These are phyloP conservation scores for Apodemia duryi DNA, from an alignment of 2,888 invertebrate genomes.

Conservation along the genomic window DNA sequence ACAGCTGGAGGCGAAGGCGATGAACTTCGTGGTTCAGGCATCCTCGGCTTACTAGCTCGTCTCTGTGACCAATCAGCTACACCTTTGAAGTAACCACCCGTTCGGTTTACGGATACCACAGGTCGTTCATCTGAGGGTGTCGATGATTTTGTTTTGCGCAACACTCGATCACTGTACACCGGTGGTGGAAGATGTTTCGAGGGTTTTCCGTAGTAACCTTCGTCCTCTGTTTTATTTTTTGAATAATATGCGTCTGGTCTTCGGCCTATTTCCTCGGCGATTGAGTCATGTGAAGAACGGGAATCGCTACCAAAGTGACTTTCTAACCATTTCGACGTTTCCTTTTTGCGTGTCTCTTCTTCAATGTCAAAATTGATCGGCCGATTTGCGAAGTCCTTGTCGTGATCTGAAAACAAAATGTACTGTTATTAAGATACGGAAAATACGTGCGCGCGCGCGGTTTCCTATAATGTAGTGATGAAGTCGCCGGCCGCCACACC, in stretches of 20 bases:
- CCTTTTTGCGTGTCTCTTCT: conserved; percentile 92
- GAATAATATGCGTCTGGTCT: conserved; percentile 85
- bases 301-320: conserved; percentile 94
- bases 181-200: conserved; percentile 65
- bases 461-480: conserved; percentile 50
- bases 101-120: conserved; percentile 60
- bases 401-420: conserved; percentile 79
- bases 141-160: conserved; percentile 76
- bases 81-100: conserved; percentile 83
- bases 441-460: conserved; percentile 57
- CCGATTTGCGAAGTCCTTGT: conserved; percentile 88
- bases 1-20: conserved; percentile 67
- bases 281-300: conserved; percentile 85
- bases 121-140: conserved; percentile 75
- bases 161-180: conserved; percentile 63
- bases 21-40: conserved; percentile 71
- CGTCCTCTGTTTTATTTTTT: conserved; percentile 82
- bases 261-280: conserved; percentile 82
- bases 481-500: conserved; percentile 37
- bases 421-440: conserved; percentile 34
- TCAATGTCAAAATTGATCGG: conserved; percentile 92
- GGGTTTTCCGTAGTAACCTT: conserved; percentile 68
- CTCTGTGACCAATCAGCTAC: conserved; percentile 90
- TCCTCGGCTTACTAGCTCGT: conserved; percentile 71
- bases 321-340: conserved; percentile 94